Evolutionary conservation across 2,113 vertebrate genomes (phyloP).

Genomic region (Callocephalon fimbriatum): DNA sequence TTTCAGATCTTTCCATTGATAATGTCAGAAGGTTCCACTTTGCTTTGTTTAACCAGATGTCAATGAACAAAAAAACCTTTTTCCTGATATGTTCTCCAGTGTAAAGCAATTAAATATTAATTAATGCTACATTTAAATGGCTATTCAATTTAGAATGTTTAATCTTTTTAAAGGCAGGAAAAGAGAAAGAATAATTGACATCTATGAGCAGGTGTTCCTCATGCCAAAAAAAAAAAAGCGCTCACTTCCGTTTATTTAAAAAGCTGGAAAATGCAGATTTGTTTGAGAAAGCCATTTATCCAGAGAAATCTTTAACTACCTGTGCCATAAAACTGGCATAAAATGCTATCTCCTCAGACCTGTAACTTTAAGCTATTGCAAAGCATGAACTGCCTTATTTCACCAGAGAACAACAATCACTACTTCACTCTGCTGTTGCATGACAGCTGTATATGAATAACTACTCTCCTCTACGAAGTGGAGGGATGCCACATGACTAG

Average conservation of each 20-base stretch:
- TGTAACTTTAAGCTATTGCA: constrained; percentile 9
- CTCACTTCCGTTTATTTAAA: constrained; percentile 18
- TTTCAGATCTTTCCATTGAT: constrained; percentile 55
- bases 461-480: neutral
- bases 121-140: constrained; percentile 71
- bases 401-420: neutral
- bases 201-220: constrained; percentile 23
- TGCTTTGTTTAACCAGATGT: constrained; percentile 62
- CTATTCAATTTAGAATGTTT: constrained; percentile 65
- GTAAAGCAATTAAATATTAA: constrained; percentile 77
- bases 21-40: constrained; percentile 61
- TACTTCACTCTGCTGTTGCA: neutral
- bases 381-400: neutral
- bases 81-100: constrained; percentile 26
- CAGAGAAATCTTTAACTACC: constrained; percentile 48
- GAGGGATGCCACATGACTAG: constrained; percentile 26
- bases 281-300: constrained; percentile 10
- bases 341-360: constrained; percentile 35
- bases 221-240: neutral
- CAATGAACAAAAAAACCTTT: constrained; percentile 25
- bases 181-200: constrained; percentile 45
- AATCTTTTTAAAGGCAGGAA: constrained; percentile 56
- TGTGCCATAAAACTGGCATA: constrained; percentile 45
- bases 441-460: constrained; percentile 42
- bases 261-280: neutral